Evolutionary conservation across 2,797 vertebrate species (phyloP), one percentile per base, ranked within the genome.

Genomic region (Neoniphon sammara): DNA sequence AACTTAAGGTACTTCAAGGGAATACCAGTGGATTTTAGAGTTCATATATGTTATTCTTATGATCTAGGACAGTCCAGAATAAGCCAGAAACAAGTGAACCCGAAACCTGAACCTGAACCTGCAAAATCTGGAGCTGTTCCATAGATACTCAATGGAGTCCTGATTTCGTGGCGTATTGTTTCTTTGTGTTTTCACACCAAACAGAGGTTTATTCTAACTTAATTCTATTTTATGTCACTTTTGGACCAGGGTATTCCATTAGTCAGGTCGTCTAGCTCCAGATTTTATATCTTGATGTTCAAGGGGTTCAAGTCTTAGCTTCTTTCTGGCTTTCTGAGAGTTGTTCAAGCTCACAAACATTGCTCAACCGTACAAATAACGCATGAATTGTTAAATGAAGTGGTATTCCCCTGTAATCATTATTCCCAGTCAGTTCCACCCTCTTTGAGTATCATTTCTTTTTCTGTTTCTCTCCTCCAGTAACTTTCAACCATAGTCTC

Each of bases 371-470:
- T 67, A 63, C 25, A 82, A 84, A 68, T 63, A 80, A 70, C 80
- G 86, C 89, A 89, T 90, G 86, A 77, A 62, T 81, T 70, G 71
- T 89, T 63, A 58, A 73, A 73, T 74, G 61, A 42, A 80, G 27
- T 6, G 27, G 27, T 31, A 15, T 56, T 57, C 68, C 70, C 49
- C 12, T 61, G 49, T 65, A 52, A 70, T 74, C 64, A 82, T 75
- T 47, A 70, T 47, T 69, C 70, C 63, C 10, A 42, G 20, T 56
- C 83, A 57, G 57, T 55, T 69, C 55, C 70, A 78, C 66, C 66
- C 39, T 49, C 34, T 23, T 62, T 60, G 54, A 68, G 73, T 75
- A 60, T 75, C 50, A 75, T 81, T 75, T 87, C 50, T 83, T 71
- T 80, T 59, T 57, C n/a, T 64, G 21, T 82, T 36, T 78, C 60